These are phyloP conservation scores for Shargacucullia verbasci DNA, from an alignment of 2,888 invertebrate genomes.

Conservation along the genomic window DNA sequence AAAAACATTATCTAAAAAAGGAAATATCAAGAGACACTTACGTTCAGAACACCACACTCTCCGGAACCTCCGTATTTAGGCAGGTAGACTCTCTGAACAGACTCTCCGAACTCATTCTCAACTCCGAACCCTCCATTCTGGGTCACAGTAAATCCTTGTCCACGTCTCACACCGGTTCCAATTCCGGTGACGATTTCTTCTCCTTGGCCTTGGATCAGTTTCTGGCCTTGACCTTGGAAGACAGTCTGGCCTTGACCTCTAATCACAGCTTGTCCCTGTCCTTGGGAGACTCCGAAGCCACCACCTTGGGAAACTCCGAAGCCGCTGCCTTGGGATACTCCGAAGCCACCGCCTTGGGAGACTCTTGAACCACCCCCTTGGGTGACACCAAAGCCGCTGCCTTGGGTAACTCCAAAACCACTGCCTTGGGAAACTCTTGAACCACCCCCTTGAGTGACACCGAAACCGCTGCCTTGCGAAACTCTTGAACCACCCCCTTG, in stretches of 20 bases:
- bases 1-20: too few species aligned
- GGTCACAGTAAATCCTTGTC: slow-evolving; percentile 31
- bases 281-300: slow-evolving; percentile 37
- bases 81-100: slow-evolving; percentile 43
- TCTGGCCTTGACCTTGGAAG: slow-evolving; percentile 50
- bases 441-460: slow-evolving; percentile 34
- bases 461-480: too few species aligned
- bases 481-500: slow-evolving; percentile 32
- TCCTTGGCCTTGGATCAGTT: slow-evolving; percentile 53
- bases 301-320: slow-evolving; percentile 21
- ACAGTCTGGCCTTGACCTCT: background rate
- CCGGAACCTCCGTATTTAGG: slow-evolving; percentile 35
- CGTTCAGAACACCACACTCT: slow-evolving; percentile 79
- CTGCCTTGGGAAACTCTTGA: slow-evolving; percentile 33
- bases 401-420: slow-evolving; percentile 23
- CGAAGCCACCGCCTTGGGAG: slow-evolving; percentile 38
- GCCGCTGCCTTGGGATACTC: slow-evolving; percentile 34
- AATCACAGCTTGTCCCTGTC: slow-evolving; percentile 15
- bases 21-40: slow-evolving; percentile 67
- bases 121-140: slow-evolving; percentile 68
- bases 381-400: slow-evolving; percentile 24
- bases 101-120: slow-evolving; percentile 40
- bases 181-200: slow-evolving; percentile 45
- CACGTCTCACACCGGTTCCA: slow-evolving; percentile 63
- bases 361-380: slow-evolving; percentile 36